phyloP scores from a whole-genome alignment of 2,888 invertebrate species.

The Laspeyria flexula region DNA sequence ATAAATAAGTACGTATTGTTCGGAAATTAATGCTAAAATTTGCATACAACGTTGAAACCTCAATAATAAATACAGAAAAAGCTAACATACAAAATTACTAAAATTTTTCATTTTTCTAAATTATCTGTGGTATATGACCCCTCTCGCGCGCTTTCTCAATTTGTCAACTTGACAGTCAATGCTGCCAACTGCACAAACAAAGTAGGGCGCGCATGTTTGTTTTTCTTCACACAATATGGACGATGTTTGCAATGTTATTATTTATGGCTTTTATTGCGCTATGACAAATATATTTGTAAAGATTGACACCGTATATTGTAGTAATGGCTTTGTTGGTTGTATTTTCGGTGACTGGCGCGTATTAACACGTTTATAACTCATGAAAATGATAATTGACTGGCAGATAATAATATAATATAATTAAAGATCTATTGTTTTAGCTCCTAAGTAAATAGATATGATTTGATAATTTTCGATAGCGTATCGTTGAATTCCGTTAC shows the following conservation, averaged over 20 bases:
- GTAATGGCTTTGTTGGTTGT: slow-evolving; percentile 27
- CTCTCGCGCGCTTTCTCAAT: slow-evolving; percentile 54
- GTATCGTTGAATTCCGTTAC: too few relatives aligned
- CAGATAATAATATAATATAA: too few relatives aligned
- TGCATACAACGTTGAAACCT: slow-evolving; percentile 22
- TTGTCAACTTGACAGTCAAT: slow-evolving; percentile 67
- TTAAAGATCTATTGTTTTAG: not conserved
- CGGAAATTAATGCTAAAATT: slow-evolving; percentile 22
- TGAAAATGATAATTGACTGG: not conserved
- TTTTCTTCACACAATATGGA: slow-evolving; percentile 68
- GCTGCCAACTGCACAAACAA: slow-evolving; percentile 78
- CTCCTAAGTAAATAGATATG: not conserved
- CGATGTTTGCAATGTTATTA: slow-evolving; percentile 71
- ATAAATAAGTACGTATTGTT: not conserved
- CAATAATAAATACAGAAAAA: slow-evolving; percentile 5
- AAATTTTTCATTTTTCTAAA: slow-evolving; percentile 15
- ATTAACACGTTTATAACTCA: slow-evolving; percentile 11
- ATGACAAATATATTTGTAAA: slow-evolving; percentile 70
- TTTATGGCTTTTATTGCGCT: slow-evolving; percentile 69
- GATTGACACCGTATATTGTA: slow-evolving; percentile 66
- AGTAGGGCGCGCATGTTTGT: slow-evolving; percentile 75
- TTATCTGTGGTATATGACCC: slow-evolving; percentile 44
- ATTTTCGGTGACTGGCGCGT: slow-evolving; percentile 7
- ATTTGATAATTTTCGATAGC: not conserved
- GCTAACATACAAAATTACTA: slow-evolving; percentile 3